Percentiles rank a stretch among this genome's conserved stretches.
These are phyloP conservation scores for Sebastes hopkinsi DNA, from an alignment of 2,797 vertebrate species.

Conservation along the genomic window DNA sequence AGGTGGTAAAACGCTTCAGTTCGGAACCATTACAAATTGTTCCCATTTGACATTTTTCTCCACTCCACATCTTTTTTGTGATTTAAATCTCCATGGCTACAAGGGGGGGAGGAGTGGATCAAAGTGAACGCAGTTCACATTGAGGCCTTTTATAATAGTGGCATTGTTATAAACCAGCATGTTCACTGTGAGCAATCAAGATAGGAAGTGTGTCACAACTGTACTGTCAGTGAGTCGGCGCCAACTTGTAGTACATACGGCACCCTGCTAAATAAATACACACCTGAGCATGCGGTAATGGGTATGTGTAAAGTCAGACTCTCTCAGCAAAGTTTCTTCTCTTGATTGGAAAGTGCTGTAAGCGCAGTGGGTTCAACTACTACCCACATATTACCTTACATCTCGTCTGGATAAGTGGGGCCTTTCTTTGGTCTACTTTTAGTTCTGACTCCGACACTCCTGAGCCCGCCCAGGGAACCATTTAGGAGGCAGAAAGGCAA, in stretches of 20 bases:
- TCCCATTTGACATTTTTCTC: slow-evolving; percentile 43
- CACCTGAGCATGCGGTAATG: neutral
- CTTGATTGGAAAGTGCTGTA: slow-evolving; percentile 51
- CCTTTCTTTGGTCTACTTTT: slow-evolving; percentile 44
- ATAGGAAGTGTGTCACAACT: slow-evolving; percentile 9
- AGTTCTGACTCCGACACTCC: slow-evolving; percentile 34
- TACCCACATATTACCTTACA: slow-evolving; percentile 22
- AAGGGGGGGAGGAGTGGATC: neutral
- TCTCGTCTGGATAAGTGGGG: slow-evolving; percentile 51
- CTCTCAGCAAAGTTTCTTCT: slow-evolving; percentile 38
- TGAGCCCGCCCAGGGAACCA: slow-evolving; percentile 54
- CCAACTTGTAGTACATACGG: neutral
- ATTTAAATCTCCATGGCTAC: slow-evolving; percentile 42
- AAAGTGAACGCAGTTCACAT: slow-evolving; percentile 29
- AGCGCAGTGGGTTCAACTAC: slow-evolving; percentile 17
- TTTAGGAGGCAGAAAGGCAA: slow-evolving; percentile 53
- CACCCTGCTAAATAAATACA: slow-evolving; percentile 19
- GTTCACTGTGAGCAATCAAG: slow-evolving; percentile 43
- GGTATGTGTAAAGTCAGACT: neutral
- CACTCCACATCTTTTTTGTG: slow-evolving; percentile 17
- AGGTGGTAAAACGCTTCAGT: slow-evolving; percentile 57
- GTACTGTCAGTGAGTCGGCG: neutral
- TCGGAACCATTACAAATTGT: slow-evolving; percentile 36
- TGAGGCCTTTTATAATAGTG: slow-evolving; percentile 11
- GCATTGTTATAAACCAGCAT: slow-evolving; percentile 12